A percentile compares a stretch with the other conserved stretches of the same genome.
Evolutionary conservation across 2,797 vertebrate genomes (phyloP).

Genomic region (Xiphophorus birchmanni): DNA sequence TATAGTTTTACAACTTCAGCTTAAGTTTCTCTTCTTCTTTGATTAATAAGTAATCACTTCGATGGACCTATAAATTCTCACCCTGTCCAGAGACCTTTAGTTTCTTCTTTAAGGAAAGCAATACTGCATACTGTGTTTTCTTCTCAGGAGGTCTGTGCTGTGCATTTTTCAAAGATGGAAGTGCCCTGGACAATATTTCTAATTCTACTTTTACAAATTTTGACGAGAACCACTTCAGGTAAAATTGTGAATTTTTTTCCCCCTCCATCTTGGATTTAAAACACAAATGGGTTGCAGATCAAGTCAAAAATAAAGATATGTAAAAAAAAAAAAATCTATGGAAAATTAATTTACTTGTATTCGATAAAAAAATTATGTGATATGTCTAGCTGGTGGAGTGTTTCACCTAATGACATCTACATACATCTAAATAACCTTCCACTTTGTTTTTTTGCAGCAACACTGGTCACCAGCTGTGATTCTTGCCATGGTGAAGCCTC

Average conservation of each 20-base stretch:
- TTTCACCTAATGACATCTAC: background rate
- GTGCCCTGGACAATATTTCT: background rate
- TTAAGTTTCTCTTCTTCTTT: background rate
- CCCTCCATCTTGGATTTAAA: background rate
- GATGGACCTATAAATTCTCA: conserved; percentile 33
- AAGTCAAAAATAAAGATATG: background rate
- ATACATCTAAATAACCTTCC: background rate
- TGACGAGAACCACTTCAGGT: conserved; percentile 44
- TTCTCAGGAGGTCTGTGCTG: background rate
- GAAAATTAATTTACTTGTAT: background rate
- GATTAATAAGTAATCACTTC: conserved; percentile 34
- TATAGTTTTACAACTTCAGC: background rate
- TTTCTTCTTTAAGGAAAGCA: background rate
- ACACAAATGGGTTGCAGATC: background rate
- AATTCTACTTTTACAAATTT: conserved; percentile 44
- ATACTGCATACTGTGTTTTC: background rate
- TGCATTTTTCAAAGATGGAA: conserved; percentile 24
- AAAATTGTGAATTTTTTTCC: background rate
- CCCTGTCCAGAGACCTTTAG: background rate
- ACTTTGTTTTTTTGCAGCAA: conserved; percentile 29
- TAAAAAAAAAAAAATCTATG: background rate
- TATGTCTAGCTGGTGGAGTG: background rate
- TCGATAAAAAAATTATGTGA: background rate
- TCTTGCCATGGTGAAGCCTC: conserved; percentile 50
- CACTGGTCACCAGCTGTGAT: conserved; percentile 45